Conservation (phyloP, 2,888 invertebrate genomes). For the Graphium colonna region DNA sequence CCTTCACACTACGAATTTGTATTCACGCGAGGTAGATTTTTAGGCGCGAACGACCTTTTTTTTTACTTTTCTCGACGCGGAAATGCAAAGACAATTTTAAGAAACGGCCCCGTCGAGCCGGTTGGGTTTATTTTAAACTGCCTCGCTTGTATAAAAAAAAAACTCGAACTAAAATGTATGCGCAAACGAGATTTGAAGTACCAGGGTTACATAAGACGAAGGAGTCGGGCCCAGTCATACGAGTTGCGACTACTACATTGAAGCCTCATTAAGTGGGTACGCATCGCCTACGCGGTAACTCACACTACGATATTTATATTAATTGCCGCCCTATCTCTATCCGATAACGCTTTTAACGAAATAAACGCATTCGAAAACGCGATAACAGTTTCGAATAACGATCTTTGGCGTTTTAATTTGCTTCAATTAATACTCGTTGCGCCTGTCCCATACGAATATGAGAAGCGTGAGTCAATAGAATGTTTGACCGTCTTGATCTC, state of each 20-base stretch:
- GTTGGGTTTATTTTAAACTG: conserved; percentile 66
- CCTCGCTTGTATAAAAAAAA: conserved; percentile 45
- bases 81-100: conserved; percentile 72
- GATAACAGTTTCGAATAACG: conserved; percentile 12
- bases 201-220: conserved; percentile 61
- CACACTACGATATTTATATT: conserved; percentile 43
- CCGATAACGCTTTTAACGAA: conserved; percentile 42
- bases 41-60: conserved; percentile 65
- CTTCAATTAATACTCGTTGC: background rate
- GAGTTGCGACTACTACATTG: conserved; percentile 45
- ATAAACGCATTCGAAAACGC: conserved; percentile 2
- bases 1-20: conserved; percentile 32
- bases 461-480: conserved; percentile 10
- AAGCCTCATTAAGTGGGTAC: conserved; percentile 45
- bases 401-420: conserved; percentile 39
- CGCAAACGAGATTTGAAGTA: conserved; percentile 70
- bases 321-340: conserved; percentile 60
- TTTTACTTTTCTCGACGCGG: conserved; percentile 70
- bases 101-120: conserved; percentile 64
- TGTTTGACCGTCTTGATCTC: conserved; percentile 43
- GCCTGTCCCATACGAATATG: conserved; percentile 17
- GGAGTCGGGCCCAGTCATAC: conserved; percentile 52
- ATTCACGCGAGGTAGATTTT: conserved; percentile 44
- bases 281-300: conserved; percentile 54
- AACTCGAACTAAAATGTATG: conserved; percentile 73